Base-by-base conservation (phyloP, 1,140 invertebrate genomes). In the Chionoecetes opilio region DNA sequence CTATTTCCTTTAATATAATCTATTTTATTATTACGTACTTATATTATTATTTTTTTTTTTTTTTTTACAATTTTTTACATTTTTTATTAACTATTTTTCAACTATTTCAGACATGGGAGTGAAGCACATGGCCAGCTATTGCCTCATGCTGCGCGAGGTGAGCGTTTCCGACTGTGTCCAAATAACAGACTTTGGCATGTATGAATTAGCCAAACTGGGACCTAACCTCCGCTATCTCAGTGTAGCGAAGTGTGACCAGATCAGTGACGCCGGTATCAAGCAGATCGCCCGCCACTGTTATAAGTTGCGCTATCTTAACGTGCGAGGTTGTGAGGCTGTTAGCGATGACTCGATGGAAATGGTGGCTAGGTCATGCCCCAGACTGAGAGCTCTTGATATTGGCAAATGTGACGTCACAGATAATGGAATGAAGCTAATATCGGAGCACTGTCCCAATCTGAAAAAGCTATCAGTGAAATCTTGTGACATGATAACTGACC, bases 331-430 rank as follows among this genome's bases (percentile, higher is more conserved):
- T 97, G 99, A 99, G 96, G 99, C 98, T 0, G 98, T 99, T 0
- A 99, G 98, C 38, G 99, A 99, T 96, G 98, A 98, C 96, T 98
- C 98, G 0, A 98, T 99, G 93, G 98, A 98, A 85, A 98, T 98
- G 0, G 97, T 99, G 63, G 98, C 98, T 0, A 97, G 98, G 84
- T 98, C 98, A 26, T 99, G 99, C 97, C 98, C 98, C 0, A 97
- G 99, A 86, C 97, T 99, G 38, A 97, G 98, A 38, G 99, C 99
- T 0, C 97, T 99, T 0, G 99, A 99, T 96, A 98, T 99, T 82
- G 99, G 99, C 9, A 99, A 99, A 96, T 99, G 99, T 97, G 99
- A 99, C 97, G 98, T 99, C 0, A 99, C 98, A 53, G 99, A 99
- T 97, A 98, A 98, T 1, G 99, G 99, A 0, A 97, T 99, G 21